Percentiles rank a stretch among this genome's conserved stretches.
These are phyloP conservation scores for Pecten maximus DNA, from an alignment of 2,888 invertebrate species.

Conservation along the genomic window DNA sequence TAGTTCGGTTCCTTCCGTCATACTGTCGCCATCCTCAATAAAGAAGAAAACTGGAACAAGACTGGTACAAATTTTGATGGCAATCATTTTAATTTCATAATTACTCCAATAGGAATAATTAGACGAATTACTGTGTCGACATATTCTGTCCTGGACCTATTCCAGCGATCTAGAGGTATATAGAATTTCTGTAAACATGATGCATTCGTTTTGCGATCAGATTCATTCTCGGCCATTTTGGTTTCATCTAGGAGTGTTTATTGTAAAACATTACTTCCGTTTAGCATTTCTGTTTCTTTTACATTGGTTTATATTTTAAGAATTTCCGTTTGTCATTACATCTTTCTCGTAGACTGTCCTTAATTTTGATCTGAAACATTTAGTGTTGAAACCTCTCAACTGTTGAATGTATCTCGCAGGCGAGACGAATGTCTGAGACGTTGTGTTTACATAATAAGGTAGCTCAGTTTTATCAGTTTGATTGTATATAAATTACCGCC, in stretches of 20 bases:
- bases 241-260: slow-evolving; percentile 21
- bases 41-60: slow-evolving; percentile 56
- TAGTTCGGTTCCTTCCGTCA: slow-evolving; percentile 75
- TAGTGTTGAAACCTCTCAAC: background rate
- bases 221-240: slow-evolving; percentile 35
- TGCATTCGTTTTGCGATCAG: slow-evolving; percentile 26
- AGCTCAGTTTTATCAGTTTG: background rate
- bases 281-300: background rate
- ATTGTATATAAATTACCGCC: background rate
- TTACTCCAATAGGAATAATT: slow-evolving; percentile 36
- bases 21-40: slow-evolving; percentile 79
- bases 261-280: slow-evolving; percentile 8
- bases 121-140: background rate
- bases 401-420: background rate
- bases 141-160: slow-evolving; percentile 9
- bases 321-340: background rate
- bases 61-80: slow-evolving; percentile 47
- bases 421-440: background rate
- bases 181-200: background rate
- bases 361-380: background rate
- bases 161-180: slow-evolving; percentile 23
- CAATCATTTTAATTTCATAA: slow-evolving; percentile 45
- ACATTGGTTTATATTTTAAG: background rate
- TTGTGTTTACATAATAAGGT: slow-evolving; percentile 26
- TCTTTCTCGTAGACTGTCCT: background rate